Conservation (phyloP, 2,113 vertebrate genomes). For the Campylorhamphus procurvoides region DNA sequence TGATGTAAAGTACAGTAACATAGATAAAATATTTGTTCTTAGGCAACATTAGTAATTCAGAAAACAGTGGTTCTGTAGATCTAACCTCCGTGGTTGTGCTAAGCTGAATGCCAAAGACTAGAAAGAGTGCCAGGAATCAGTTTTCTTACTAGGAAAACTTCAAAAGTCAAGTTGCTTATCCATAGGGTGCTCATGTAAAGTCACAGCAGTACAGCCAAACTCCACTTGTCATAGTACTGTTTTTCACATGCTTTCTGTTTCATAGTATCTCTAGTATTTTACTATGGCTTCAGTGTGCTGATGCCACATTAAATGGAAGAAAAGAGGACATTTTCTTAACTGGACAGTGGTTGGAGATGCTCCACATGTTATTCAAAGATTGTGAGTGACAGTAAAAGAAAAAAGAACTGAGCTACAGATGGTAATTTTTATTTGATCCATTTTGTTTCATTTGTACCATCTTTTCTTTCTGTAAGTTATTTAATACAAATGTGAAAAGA, state of each 20-base stretch:
- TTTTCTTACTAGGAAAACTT: not conserved
- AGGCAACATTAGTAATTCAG: not conserved
- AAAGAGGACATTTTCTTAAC: not conserved
- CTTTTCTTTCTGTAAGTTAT: not conserved
- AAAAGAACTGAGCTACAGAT: not conserved
- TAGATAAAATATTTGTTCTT: not conserved
- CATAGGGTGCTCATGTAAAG: not conserved
- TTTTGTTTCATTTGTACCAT: not conserved
- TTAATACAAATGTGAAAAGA: not conserved
- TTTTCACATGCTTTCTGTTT: not conserved
- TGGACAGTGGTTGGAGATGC: not conserved
- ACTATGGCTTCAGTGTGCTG: not conserved
- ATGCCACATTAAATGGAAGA: not conserved
- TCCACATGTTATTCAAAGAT: not conserved
- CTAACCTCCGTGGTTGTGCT: not conserved
- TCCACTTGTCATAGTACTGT: not conserved
- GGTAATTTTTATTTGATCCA: not conserved
- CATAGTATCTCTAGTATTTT: not conserved
- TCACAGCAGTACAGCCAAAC: not conserved
- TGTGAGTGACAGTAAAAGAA: not conserved
- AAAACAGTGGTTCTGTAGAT: not conserved
- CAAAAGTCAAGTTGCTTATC: not conserved
- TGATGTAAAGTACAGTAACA: not conserved
- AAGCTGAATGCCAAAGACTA: not conserved
- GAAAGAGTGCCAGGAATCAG: not conserved